Percentiles rank a stretch among this genome's conserved stretches.
Evolutionary conservation across 2,888 invertebrate genomes (phyloP).

Genomic region (Podotricha telesiphe): DNA sequence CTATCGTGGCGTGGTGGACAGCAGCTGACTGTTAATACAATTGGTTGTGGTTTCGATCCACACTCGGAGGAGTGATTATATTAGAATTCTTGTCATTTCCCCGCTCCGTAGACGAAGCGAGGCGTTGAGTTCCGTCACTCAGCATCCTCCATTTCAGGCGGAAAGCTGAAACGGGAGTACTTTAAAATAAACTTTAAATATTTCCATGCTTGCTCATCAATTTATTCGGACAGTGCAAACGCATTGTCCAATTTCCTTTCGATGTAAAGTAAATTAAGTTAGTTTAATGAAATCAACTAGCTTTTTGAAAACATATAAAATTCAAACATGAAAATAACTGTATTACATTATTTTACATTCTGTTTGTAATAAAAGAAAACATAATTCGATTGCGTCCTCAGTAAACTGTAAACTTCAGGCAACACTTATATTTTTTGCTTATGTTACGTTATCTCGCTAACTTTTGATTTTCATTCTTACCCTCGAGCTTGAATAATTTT

Average conservation of each 20-base stretch:
- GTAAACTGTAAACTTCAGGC: constrained; percentile 6
- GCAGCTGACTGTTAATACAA: no score
- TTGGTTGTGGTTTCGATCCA: no score
- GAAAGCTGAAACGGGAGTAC: no score
- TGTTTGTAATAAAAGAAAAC: constrained; percentile 13
- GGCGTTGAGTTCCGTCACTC: no score
- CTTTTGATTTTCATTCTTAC: constrained; percentile 23
- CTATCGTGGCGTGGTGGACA: no score
- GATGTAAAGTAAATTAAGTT: neutral
- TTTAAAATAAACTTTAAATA: no score
- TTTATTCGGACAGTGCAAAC: neutral
- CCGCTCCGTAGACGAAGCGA: no score
- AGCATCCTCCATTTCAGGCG: no score
- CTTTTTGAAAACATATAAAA: neutral
- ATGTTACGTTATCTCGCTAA: no score
- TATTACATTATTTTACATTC: constrained; percentile 4
- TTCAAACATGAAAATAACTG: neutral
- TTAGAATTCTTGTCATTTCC: no score
- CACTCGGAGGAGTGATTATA: neutral
- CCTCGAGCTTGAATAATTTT: constrained; percentile 23
- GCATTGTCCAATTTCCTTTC: neutral
- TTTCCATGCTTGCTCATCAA: neutral
- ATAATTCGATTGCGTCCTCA: constrained; percentile 16
- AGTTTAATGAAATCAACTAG: neutral
- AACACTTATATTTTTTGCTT: constrained; percentile 20